Evolutionary conservation across 1,140 invertebrate species (phyloP).

Genomic region (Galleria mellonella): DNA sequence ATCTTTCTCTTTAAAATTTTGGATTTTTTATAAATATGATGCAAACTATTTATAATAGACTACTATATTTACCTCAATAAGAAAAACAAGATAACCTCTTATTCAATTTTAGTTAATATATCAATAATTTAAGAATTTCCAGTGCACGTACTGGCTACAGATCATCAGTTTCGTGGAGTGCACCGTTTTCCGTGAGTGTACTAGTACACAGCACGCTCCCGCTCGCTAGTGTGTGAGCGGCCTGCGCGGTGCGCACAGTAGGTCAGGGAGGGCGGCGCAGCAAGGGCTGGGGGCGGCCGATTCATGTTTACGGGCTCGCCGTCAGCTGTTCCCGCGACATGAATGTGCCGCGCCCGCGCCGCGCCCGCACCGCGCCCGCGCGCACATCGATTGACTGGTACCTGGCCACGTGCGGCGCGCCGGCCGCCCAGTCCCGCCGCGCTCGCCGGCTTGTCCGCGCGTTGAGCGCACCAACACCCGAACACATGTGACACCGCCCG

Average conservation of each 20-base stretch:
- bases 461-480: slow-evolving; percentile 6
- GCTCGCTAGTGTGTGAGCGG: slow-evolving; percentile 24
- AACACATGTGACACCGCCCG: slow-evolving; percentile 15
- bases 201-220: neutral
- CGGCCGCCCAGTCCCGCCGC: slow-evolving; percentile 37
- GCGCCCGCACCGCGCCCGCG: slow-evolving; percentile 8
- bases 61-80: too few species aligned
- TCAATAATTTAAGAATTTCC: too few species aligned
- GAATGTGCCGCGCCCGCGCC: slow-evolving; percentile 57
- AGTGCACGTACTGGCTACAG: too few species aligned
- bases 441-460: slow-evolving; percentile 36
- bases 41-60: too few species aligned
- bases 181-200: too few species aligned
- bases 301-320: slow-evolving; percentile 63
- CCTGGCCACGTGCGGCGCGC: slow-evolving; percentile 27
- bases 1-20: too few species aligned
- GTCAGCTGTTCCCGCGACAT: slow-evolving; percentile 62
- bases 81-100: too few species aligned
- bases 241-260: slow-evolving; percentile 56
- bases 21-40: too few species aligned
- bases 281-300: slow-evolving; percentile 23
- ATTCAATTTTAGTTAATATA: too few species aligned
- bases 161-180: too few species aligned
- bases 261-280: slow-evolving; percentile 30
- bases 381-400: slow-evolving; percentile 61